A percentile compares a stretch with the other conserved stretches of the same genome.
These are phyloP conservation scores for Enteromius anoplus DNA, from an alignment of 2,797 vertebrate species.

Conservation along the genomic window DNA sequence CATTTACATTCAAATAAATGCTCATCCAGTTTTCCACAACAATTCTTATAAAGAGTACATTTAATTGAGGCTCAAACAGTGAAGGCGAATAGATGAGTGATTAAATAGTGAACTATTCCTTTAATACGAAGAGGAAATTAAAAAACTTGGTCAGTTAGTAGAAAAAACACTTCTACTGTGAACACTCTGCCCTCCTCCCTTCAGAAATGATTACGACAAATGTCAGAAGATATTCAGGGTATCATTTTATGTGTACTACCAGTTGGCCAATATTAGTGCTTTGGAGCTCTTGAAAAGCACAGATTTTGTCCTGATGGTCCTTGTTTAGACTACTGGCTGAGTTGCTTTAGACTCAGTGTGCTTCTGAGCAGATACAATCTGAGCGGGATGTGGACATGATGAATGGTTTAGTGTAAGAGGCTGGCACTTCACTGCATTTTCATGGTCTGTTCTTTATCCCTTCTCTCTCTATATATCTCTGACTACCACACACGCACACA, in stretches of 20 bases:
- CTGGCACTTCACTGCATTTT: conserved; percentile 35
- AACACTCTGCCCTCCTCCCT: not conserved
- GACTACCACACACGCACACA: not conserved
- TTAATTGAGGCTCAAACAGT: not conserved
- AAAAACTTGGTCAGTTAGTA: not conserved
- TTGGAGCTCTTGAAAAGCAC: conserved; percentile 2
- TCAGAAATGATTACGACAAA: not conserved
- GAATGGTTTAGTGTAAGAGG: conserved; percentile 44
- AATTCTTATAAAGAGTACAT: not conserved
- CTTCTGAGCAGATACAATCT: conserved; percentile 46
- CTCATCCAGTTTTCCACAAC: not conserved
- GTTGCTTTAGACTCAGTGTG: conserved; percentile 33
- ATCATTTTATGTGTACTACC: not conserved
- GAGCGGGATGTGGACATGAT: conserved; percentile 43
- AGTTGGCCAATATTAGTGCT: not conserved
- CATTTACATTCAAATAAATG: no score
- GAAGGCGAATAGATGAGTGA: not conserved
- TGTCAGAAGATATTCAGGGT: not conserved
- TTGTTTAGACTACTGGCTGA: conserved; percentile 30
- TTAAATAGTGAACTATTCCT: not conserved
- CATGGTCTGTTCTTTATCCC: conserved; percentile 16
- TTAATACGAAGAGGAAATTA: not conserved
- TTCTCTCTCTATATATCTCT: not conserved
- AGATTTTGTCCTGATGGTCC: not conserved
- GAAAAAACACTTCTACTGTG: not conserved